Percentiles rank a stretch among this genome's conserved stretches.
Conservation (phyloP, 2,797 vertebrate species). For the Zenarchopterus dispar region DNA sequence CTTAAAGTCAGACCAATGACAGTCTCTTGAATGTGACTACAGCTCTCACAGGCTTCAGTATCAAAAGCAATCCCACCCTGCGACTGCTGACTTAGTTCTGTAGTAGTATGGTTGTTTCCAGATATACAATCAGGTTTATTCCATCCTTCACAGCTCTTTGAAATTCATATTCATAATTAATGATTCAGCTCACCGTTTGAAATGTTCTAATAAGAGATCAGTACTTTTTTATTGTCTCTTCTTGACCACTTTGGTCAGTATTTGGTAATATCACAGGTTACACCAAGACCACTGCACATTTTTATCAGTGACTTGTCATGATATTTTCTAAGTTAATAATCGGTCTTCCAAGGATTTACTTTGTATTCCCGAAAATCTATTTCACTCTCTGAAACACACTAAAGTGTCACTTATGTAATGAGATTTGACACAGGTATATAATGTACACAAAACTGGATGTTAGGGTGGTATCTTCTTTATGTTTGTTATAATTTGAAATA, state of each 20-base stretch:
- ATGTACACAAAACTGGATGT: too few species aligned
- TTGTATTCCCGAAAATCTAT: too few species aligned
- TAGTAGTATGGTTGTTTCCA: neutral
- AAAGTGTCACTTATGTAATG: too few species aligned
- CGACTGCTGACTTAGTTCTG: constrained; percentile 30
- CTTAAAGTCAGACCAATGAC: constrained; percentile 49
- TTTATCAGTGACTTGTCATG: constrained; percentile 5
- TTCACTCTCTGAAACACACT: too few species aligned
- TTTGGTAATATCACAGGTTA: constrained; percentile 52
- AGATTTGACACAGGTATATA: too few species aligned
- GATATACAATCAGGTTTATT: constrained; percentile 5
- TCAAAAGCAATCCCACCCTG: constrained; percentile 36
- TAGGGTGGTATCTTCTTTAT: too few species aligned
- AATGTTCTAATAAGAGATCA: constrained; percentile 42
- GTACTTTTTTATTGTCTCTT: constrained; percentile 50
- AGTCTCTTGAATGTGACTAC: constrained; percentile 61
- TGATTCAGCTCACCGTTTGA: constrained; percentile 5
- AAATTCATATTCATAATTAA: constrained; percentile 50
- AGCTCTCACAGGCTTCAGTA: constrained; percentile 34
- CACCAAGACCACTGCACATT: constrained; percentile 21
- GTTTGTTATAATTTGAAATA: neutral
- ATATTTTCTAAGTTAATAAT: constrained; percentile 9
- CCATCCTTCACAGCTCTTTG: constrained; percentile 28
- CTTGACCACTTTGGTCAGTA: constrained; percentile 33
- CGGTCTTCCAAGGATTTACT: neutral